These are phyloP conservation scores for Pogonocherus hispidulus DNA, from an alignment of 2,888 invertebrate genomes.

Conservation along the genomic window DNA sequence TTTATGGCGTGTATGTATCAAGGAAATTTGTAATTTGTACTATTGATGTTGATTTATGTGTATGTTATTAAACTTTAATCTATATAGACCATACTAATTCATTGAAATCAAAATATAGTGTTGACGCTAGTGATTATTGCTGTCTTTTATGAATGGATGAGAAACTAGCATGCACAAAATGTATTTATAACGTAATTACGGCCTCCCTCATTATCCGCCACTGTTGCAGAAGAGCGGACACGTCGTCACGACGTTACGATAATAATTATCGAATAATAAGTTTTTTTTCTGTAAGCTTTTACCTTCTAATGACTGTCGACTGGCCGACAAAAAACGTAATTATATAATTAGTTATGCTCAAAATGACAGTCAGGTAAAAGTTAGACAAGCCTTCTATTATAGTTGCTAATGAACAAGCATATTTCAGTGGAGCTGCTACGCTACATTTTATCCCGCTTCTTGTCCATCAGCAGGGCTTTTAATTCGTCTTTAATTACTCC, in stretches of 20 bases:
- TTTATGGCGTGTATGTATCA: too few relatives aligned
- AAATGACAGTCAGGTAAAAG: slow-evolving; percentile 67
- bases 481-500: slow-evolving; percentile 25
- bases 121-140: not conserved
- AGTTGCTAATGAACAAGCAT: slow-evolving; percentile 57
- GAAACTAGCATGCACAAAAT: not conserved
- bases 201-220: slow-evolving; percentile 38
- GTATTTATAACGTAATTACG: slow-evolving; percentile 1
- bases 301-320: slow-evolving; percentile 63
- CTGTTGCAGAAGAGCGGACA: slow-evolving; percentile 52
- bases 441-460: slow-evolving; percentile 30
- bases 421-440: slow-evolving; percentile 43
- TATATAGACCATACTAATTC: too few relatives aligned
- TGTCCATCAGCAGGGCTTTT: slow-evolving; percentile 6
- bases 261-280: slow-evolving; percentile 63
- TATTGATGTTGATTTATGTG: too few relatives aligned
- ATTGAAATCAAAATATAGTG: too few relatives aligned
- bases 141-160: not conserved
- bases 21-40: too few relatives aligned
- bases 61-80: too few relatives aligned
- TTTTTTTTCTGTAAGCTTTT: slow-evolving; percentile 54
- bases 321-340: slow-evolving; percentile 64
- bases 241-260: slow-evolving; percentile 61
- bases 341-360: slow-evolving; percentile 69
- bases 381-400: slow-evolving; percentile 62